A percentile compares a stretch with the other conserved stretches of the same genome.
phyloP scores from a whole-genome alignment of 2,797 vertebrate species.

The Scolopax bukidnonensis region DNA sequence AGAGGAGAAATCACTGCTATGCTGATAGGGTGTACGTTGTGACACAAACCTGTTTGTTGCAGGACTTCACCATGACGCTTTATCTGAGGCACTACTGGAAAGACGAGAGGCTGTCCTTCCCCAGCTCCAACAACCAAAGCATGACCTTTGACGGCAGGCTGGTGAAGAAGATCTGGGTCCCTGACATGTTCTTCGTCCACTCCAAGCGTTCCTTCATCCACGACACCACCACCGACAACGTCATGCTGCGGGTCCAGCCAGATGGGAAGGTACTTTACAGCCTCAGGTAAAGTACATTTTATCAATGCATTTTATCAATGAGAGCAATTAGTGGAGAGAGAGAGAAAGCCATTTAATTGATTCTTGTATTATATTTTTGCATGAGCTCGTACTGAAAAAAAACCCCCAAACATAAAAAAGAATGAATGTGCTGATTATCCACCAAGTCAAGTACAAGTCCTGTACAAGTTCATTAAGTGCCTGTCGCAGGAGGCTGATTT shows the following conservation, averaged over 20 bases:
- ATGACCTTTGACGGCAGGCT: conserved; percentile 98
- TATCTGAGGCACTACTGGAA: conserved; percentile 98
- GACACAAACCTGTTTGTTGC: conserved; percentile 1
- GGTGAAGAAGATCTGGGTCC: conserved; percentile 99
- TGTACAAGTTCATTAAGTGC: not conserved
- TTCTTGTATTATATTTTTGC: not conserved
- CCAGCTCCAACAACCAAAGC: conserved; percentile 96
- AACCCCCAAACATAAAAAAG: not conserved
- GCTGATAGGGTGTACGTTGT: not conserved
- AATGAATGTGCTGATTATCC: not conserved
- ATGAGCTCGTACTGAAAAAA: not conserved
- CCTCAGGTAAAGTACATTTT: conserved; percentile 95
- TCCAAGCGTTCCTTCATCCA: conserved; percentile 98
- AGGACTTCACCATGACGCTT: conserved; percentile 99
- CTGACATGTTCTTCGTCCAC: conserved; percentile 98
- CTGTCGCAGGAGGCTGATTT: not conserved
- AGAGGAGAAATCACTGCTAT: not conserved
- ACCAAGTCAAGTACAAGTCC: not conserved
- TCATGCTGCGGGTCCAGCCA: conserved; percentile 96
- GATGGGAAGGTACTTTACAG: conserved; percentile 98
- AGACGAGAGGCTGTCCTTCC: conserved; percentile 93
- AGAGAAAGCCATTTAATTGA: not conserved
- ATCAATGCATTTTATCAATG: not conserved
- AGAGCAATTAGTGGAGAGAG: not conserved
- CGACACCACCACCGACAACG: conserved; percentile 96